Evolutionary conservation across 2,113 vertebrate species (phyloP).

Genomic region (Serinus canaria): DNA sequence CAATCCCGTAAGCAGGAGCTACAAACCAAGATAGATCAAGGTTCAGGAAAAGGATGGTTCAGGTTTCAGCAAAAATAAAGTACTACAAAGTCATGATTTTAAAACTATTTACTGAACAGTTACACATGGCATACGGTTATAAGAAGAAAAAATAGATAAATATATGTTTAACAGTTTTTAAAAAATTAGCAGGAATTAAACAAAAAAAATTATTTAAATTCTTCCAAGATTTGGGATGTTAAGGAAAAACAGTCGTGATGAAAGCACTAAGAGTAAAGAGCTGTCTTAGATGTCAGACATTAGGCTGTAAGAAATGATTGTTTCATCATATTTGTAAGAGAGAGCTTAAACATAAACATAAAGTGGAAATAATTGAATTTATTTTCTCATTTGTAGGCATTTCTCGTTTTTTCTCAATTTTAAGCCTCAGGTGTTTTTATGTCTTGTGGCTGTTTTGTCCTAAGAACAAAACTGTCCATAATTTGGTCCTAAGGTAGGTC

Average conservation of each 20-base stretch:
- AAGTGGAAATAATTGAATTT: not conserved
- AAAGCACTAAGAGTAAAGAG: not conserved
- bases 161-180: not conserved
- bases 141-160: not conserved
- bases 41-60: not conserved
- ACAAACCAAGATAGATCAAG: not conserved
- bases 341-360: not conserved
- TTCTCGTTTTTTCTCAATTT: not conserved
- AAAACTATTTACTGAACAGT: not conserved
- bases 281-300: not conserved
- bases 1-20: not conserved
- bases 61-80: not conserved
- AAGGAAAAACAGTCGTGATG: not conserved
- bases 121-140: rapidly evolving
- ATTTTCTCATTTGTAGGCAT: not conserved
- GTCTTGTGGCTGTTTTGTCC: not conserved
- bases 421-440: not conserved
- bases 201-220: not conserved
- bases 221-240: not conserved
- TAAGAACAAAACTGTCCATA: not conserved
- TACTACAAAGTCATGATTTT: not conserved
- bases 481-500: not conserved
- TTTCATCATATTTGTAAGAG: not conserved
- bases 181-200: rapidly evolving
- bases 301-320: not conserved